Base-by-base conservation (phyloP, 2,113 vertebrate species). In the Neopipo cinnamomea region DNA sequence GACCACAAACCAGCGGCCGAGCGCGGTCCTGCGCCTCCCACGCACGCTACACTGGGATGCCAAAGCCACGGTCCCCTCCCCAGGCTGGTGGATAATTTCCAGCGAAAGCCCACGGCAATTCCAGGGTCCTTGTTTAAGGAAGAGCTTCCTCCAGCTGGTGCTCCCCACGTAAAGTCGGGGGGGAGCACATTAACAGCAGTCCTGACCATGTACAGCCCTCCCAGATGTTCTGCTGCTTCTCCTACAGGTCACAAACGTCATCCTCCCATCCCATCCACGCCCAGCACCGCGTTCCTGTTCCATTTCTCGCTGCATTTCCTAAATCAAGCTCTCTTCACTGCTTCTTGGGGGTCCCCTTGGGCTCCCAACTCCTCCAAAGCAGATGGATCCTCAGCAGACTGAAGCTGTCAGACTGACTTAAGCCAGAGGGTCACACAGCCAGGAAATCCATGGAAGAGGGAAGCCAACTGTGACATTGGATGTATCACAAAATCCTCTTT, bases 231-330 rank as follows among this genome's bases (percentile, higher is more conserved):
- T 35, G 44, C 47, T 66, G 31, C 30, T 66, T 59, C 68, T 76
- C 46, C 0, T 3, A 13, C 2, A 4, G 35, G 30, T 59, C 52
- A 33, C 2, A 35, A 68, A 49, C 19, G 13, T 5, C 68, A 28
- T 5, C 63, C 49, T 61, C 42, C 55, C 58, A 9, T 6, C 66
- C 42, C 35, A 49, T 9, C 49, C 24, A 2, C 11, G 27, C 14
- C n/a, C 4, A 44, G 12, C 11, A 9, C 49, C 1, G 0, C 8
- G 2, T 28, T 65, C 9, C 0, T 0, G 14, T 62, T 30, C 56
- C 0, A 0, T 6, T 85, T 65, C 80, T 72, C 18, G 23, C 44
- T 66, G 31, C 1, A 0, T 68, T 61, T 53, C 46, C 53, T 49
- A 53, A 46, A 73, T 12, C 33, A 15, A 62, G n/a, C 37, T 77